Base-by-base conservation (phyloP, 1,140 invertebrate species). In the Microplitis mediator region DNA sequence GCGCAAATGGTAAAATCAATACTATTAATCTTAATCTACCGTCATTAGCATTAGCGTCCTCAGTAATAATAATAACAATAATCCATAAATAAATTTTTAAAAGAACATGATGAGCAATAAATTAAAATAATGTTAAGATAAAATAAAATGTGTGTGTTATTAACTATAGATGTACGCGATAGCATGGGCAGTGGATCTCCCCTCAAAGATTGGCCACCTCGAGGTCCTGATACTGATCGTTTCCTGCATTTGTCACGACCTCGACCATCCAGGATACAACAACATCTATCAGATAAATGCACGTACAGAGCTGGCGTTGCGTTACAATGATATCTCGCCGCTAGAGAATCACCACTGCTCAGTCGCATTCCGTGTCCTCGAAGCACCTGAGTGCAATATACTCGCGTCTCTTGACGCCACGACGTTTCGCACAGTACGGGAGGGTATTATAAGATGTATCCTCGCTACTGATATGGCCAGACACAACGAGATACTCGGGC, bases 261-360 rank as follows among this genome's bases (percentile, higher is more conserved):
- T 97, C 32, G 95, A 97, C 83, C 95, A 97, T 89, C 95, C 95
- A 4, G 95, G 95, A 35, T 95, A 95, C 81, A 95, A 96, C 85
- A 96, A 95, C 79, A 94, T 94, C 73, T 96, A 95, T 86, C 94
- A 95, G 86, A 95, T 96, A 77, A 96, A 96, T 83, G 94, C 95
- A 31, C 90, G 91, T 73, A 96, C 95, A 5, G 94, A 95, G 80
- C 84, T 96, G 75, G 95, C 95, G 6, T 88, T 96, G 63, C 89
- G 94, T 50, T 96, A 96, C 86, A 96, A 96, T 84, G 95, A 96
- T 86, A 95, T 95, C 75, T 95, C 94, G 56, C 95, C 95, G 1
- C 85, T 96, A 77, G 95, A 96, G 82, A 96, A 96, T 86, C 95
- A 96, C 84, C 95, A 96, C 79, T 96, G 94, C 82, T 95, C 94